Percentiles rank a stretch among this genome's conserved stretches.
Conservation (phyloP, 2,888 invertebrate species). For the Lottia scabra region DNA sequence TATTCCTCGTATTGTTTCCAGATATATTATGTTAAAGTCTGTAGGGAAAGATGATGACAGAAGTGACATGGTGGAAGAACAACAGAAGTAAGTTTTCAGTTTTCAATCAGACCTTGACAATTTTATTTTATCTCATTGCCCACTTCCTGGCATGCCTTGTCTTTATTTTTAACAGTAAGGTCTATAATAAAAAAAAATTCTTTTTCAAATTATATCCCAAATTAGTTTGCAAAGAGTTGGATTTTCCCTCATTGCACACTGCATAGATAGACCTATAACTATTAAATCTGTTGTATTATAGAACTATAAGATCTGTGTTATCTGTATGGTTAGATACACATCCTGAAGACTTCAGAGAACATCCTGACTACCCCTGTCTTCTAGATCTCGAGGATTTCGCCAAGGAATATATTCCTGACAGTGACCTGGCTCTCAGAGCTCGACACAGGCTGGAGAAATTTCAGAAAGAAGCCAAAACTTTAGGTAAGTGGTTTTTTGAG, state of each 20-base stretch:
- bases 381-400: conserved; percentile 88
- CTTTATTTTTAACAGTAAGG: too few relatives aligned
- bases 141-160: too few relatives aligned
- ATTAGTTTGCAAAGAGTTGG: too few relatives aligned
- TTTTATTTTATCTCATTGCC: too few relatives aligned
- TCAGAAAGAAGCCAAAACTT: conserved; percentile 71
- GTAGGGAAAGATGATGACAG: conserved; percentile 35
- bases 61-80: background rate
- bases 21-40: conserved; percentile 61
- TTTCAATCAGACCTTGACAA: too few relatives aligned
- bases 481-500: conserved; percentile 34
- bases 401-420: conserved; percentile 82
- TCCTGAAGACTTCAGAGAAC: conserved; percentile 91
- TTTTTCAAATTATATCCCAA: too few relatives aligned
- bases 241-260: too few relatives aligned
- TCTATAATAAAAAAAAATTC: too few relatives aligned
- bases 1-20: conserved; percentile 33
- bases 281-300: too few relatives aligned
- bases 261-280: too few relatives aligned
- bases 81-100: background rate
- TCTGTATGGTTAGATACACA: conserved; percentile 98
- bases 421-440: conserved; percentile 82
- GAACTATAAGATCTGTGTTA: conserved; percentile 72
- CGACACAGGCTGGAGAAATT: conserved; percentile 83
- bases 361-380: conserved; percentile 83